Evolutionary conservation across 2,888 invertebrate species (phyloP).

Genomic region (Phragmatobia fuliginosa): DNA sequence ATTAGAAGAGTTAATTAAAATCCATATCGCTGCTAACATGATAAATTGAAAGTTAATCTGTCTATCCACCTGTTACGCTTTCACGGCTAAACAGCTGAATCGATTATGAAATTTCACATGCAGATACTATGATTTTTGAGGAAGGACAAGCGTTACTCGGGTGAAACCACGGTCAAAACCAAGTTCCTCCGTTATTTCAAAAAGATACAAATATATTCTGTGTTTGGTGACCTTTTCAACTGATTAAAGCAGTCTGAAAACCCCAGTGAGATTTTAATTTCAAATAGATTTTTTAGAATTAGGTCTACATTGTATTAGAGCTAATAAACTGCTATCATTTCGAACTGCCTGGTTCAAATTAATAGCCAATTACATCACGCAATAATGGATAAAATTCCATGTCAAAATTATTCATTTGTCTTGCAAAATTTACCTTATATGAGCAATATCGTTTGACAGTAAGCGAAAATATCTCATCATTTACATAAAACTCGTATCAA

Average conservation of each 20-base stretch:
- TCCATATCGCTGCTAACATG: no score
- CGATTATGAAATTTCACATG: no score
- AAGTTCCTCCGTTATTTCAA: no score
- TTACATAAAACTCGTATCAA: conserved; percentile 65
- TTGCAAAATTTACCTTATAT: neutral
- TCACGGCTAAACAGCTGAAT: no score
- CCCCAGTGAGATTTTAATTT: neutral
- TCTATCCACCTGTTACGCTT: no score
- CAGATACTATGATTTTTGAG: no score
- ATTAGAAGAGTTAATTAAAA: no score
- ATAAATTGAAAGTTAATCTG: no score
- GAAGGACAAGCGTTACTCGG: no score
- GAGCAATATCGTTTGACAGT: conserved; percentile 14
- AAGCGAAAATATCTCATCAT: conserved; percentile 45
- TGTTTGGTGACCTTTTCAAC: neutral
- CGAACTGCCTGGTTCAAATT: neutral
- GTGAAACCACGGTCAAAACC: no score
- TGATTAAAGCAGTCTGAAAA: neutral
- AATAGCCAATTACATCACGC: neutral
- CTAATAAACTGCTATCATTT: neutral
- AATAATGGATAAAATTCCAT: neutral
- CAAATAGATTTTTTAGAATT: neutral
- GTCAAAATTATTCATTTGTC: neutral
- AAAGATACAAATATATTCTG: no score
- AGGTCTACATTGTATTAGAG: neutral